Percentiles rank a stretch among this genome's conserved stretches.
Conservation (phyloP, 2,113 vertebrate species). For the Hydropotes inermis region DNA sequence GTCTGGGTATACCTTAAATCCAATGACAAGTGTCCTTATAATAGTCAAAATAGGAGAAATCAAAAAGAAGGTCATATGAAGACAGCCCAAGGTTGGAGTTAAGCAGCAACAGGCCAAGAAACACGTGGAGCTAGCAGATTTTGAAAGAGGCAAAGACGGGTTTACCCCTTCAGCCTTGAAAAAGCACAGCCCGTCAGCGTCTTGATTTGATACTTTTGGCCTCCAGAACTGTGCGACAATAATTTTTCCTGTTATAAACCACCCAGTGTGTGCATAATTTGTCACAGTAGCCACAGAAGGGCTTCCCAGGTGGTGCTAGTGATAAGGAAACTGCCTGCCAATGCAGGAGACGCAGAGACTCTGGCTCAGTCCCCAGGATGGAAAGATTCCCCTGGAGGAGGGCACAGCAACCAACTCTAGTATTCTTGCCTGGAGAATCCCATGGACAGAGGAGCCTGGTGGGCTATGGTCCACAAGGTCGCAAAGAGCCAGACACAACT, state of each 20-base stretch:
- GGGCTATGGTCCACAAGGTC: neutral
- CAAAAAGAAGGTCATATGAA: neutral
- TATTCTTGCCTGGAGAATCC: neutral
- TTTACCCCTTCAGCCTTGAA: neutral
- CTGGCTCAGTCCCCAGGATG: fast-evolving
- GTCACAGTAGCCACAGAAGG: neutral
- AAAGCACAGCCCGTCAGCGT: neutral
- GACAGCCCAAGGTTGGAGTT: neutral
- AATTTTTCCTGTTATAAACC: neutral
- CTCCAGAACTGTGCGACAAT: neutral
- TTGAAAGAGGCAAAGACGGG: neutral
- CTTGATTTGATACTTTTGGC: neutral
- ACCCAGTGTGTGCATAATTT: neutral
- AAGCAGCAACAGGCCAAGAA: neutral
- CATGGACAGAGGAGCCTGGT: neutral
- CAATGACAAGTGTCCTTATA: neutral
- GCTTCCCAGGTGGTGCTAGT: neutral
- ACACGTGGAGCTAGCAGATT: neutral
- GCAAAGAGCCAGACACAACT: neutral
- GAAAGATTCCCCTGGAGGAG: neutral
- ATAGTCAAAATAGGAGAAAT: neutral
- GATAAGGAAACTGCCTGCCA: neutral
- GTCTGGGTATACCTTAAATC: neutral
- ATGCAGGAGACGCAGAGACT: neutral
- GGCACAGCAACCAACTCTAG: neutral